phyloP scores from a whole-genome alignment of 1,140 invertebrate species.

The Trichonephila inaurata region DNA sequence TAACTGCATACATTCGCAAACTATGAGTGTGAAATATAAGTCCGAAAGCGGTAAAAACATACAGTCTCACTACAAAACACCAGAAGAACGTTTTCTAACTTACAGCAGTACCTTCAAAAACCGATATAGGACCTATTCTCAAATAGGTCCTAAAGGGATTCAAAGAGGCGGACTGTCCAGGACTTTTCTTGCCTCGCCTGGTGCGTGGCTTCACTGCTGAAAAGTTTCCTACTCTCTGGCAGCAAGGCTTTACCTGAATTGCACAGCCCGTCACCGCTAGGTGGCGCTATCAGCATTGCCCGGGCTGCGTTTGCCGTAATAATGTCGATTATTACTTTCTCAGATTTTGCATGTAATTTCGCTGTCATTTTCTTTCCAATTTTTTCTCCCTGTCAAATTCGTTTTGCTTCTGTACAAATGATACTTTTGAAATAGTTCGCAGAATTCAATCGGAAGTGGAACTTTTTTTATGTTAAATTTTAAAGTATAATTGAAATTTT shows the following conservation, averaged over 20 bases:
- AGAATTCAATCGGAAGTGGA: not conserved
- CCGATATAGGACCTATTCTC: not conserved
- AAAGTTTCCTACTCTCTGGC: conserved; percentile 41
- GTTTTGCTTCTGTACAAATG: not conserved
- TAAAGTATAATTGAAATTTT: not conserved
- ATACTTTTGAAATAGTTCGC: not conserved
- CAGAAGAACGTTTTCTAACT: conserved; percentile 9
- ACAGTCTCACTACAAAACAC: not conserved
- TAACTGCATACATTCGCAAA: conserved; percentile 5
- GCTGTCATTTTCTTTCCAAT: conserved; percentile 42
- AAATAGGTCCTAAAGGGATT: not conserved
- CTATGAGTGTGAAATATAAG: not conserved
- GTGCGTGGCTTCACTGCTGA: conserved; percentile 65
- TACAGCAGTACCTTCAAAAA: not conserved
- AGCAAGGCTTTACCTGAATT: conserved; percentile 32
- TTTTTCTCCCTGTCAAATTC: not conserved
- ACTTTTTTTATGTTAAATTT: not conserved
- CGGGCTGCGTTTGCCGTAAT: conserved; percentile 62
- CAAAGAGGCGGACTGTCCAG: conserved; percentile 37
- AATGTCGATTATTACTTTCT: conserved; percentile 75
- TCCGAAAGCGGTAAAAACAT: not conserved
- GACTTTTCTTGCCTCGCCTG: conserved; percentile 37
- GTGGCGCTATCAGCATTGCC: conserved; percentile 57
- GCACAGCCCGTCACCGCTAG: conserved; percentile 45
- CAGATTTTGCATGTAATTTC: conserved; percentile 75